Evolutionary conservation across 2,113 vertebrate species (phyloP), one percentile per base, ranked within the genome.

Genomic region (Gasterosteus aculeatus): DNA sequence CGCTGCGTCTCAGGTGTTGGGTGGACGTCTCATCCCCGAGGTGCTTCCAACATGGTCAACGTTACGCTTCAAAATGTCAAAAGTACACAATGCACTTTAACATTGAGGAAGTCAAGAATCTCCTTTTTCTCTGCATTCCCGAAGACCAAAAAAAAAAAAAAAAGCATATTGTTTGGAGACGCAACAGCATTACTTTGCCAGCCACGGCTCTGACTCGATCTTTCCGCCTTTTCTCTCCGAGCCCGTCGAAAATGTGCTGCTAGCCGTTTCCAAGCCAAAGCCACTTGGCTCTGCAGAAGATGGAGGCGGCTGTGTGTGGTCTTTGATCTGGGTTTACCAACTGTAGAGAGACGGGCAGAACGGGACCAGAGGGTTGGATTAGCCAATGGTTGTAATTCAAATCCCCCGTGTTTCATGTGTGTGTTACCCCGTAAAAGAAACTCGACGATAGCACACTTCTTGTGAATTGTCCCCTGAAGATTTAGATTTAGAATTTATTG

Each of bases 261-360:
- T 75, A 66, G 26, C 1, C 46, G 0, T 58, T 31, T 82, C 58
- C 49, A 44, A 78, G 78, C n/a, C 58, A 10, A 79, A 75, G 61
- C 61, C 63, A 66, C 56, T 38, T 12, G 9, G 75, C 83, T 59
- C 77, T 72, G 69, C 10, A 61, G 87, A 87, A 65, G 80, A 59
- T 63, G 77, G 81, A 69, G 65, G 72, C 77, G 82, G 86, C 85
- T 87, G 89, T 88, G 84, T 85, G 82, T 90, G 84, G 63, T 94
- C 92, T 92, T 71, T 80, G 44, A 69, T 72, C 69, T 54, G 41
- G 10, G 57, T 38, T 68, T 64, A 85, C 83, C 86, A 82, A 86
- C 86, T 88, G 81, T 82, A n/a, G n/a, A n/a, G n/a, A n/a, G n/a
- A n/a, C n/a, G 53, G 68, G 53, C 49, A 72, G 47, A 69, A 65